A percentile compares a stretch with the other conserved stretches of the same genome.
Conservation (phyloP, 2,113 vertebrate species). For the Hymenochirus boettgeri region DNA sequence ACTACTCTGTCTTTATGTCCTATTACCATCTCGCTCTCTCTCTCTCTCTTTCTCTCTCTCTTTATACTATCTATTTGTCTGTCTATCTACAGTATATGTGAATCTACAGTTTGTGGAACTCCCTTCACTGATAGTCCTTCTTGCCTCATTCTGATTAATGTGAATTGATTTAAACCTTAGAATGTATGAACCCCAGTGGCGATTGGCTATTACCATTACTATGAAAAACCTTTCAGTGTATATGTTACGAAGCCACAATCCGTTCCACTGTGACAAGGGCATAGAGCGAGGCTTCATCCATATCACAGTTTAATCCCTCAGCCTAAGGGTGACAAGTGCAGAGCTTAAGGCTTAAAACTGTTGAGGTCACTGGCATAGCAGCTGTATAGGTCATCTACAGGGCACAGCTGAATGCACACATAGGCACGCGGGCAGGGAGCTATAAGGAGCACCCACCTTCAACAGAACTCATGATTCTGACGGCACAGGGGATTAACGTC, state of each 20-base stretch:
- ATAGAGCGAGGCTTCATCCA: background rate
- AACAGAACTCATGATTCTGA: background rate
- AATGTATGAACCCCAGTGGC: too few species aligned
- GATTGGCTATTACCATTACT: too few species aligned
- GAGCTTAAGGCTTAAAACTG: conserved; percentile 29
- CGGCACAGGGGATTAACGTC: background rate
- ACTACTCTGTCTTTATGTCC: too few species aligned
- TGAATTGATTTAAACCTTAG: too few species aligned
- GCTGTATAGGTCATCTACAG: conserved; percentile 13
- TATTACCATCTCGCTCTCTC: too few species aligned
- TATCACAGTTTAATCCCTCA: conserved; percentile 28
- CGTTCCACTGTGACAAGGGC: background rate
- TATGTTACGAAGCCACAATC: background rate
- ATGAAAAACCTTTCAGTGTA: too few species aligned
- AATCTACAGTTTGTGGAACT: too few species aligned
- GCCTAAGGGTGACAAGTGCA: conserved; percentile 12
- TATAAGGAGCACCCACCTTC: conserved; percentile 2
- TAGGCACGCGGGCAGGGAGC: background rate
- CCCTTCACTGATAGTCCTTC: too few species aligned
- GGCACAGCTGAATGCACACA: background rate
- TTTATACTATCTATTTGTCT: too few species aligned
- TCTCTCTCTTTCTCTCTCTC: too few species aligned
- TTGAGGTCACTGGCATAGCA: conserved; percentile 16
- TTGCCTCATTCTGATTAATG: too few species aligned
- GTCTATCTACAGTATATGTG: too few species aligned